A percentile compares a stretch with the other conserved stretches of the same genome.
phyloP scores from a whole-genome alignment of 2,888 invertebrate species.

The Drosophila melanocephala region DNA sequence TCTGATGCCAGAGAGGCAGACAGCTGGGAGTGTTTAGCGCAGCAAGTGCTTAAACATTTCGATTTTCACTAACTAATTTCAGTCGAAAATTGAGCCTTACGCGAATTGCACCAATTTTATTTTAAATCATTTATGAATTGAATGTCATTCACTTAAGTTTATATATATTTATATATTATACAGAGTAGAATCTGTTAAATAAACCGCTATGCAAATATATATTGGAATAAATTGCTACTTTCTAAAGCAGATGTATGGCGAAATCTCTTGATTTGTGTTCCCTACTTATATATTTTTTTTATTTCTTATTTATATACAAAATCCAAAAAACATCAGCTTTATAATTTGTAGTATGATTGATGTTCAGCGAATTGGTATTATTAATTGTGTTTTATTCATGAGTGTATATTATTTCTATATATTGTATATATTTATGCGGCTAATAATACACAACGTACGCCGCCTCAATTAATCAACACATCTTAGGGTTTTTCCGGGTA shows the following conservation, averaged over 20 bases:
- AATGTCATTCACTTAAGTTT: not conserved
- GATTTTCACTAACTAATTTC: constrained; percentile 10
- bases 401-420: not conserved
- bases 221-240: not conserved
- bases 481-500: not conserved
- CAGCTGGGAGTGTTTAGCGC: constrained; percentile 37
- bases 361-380: too few species aligned
- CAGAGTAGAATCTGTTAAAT: not conserved
- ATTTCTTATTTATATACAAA: not conserved
- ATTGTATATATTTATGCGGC: not conserved
- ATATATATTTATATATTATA: not conserved
- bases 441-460: not conserved
- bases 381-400: not conserved
- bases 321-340: not conserved
- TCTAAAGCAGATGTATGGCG: not conserved
- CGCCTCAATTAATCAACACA: not conserved
- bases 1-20: constrained; percentile 27
- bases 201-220: not conserved
- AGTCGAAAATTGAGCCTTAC: not conserved
- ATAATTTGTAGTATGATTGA: too few species aligned
- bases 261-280: not conserved
- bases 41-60: constrained; percentile 1
- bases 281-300: too few species aligned
- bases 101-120: not conserved
- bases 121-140: not conserved